These are phyloP conservation scores for Formica exsecta DNA, from an alignment of 1,140 invertebrate species.

Conservation along the genomic window DNA sequence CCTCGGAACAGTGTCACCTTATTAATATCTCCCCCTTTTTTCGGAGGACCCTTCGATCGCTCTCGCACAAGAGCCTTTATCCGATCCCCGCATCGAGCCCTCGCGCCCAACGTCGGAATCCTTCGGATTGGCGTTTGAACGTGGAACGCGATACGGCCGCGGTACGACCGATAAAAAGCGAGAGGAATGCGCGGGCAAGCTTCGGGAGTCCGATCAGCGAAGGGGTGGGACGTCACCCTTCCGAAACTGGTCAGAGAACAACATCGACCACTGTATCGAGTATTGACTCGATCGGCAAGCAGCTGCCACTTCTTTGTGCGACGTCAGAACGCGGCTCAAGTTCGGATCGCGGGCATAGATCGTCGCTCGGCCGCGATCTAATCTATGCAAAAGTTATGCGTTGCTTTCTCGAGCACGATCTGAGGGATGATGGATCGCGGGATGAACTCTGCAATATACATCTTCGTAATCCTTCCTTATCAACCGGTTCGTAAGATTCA, in stretches of 20 bases:
- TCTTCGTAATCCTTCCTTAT: slow-evolving; percentile 59
- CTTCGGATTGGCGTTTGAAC: slow-evolving; percentile 71
- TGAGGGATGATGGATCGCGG: slow-evolving; percentile 59
- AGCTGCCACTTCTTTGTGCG: slow-evolving; percentile 81
- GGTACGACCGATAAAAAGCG: slow-evolving; percentile 79
- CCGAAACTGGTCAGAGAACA: slow-evolving; percentile 76
- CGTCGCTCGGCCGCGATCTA: slow-evolving; percentile 41
- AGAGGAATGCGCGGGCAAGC: slow-evolving; percentile 78
- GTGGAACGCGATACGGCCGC: slow-evolving; percentile 70
- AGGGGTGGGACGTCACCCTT: slow-evolving; percentile 80
- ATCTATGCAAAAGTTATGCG: slow-evolving; percentile 59
- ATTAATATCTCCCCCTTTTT: slow-evolving; percentile 76
- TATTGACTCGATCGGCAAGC: slow-evolving; percentile 81
- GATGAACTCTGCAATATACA: slow-evolving; percentile 39
- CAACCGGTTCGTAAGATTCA: slow-evolving; percentile 16
- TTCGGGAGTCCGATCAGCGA: slow-evolving; percentile 64
- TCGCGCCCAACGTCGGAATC: slow-evolving; percentile 36
- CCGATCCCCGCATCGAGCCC: slow-evolving; percentile 29
- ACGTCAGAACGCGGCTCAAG: slow-evolving; percentile 67
- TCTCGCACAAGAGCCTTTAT: slow-evolving; percentile 63
- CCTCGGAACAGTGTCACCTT: slow-evolving; percentile 74
- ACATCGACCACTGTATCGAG: slow-evolving; percentile 80
- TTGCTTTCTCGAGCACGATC: slow-evolving; percentile 7
- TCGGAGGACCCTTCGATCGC: slow-evolving; percentile 51
- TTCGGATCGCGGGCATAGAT: slow-evolving; percentile 68